Conservation (phyloP, 2,888 invertebrate genomes). For the Drosophila formosana region DNA sequence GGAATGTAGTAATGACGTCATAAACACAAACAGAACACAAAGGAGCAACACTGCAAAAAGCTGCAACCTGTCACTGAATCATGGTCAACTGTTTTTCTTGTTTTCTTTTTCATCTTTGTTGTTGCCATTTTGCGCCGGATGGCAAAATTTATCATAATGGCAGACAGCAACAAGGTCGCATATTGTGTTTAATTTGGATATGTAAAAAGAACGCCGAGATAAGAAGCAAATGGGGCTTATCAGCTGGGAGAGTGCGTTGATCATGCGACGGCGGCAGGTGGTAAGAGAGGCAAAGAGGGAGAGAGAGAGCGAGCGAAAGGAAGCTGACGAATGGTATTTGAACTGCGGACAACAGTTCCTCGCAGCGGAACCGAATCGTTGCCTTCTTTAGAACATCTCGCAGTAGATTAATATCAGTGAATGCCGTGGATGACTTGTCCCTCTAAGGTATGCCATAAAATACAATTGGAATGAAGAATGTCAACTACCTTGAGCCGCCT, state of each 20-base stretch:
- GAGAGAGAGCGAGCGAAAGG: slow-evolving; percentile 15
- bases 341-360: neutral
- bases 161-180: slow-evolving; percentile 38
- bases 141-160: slow-evolving; percentile 32
- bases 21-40: slow-evolving; percentile 24
- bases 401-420: no score
- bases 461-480: slow-evolving; percentile 38
- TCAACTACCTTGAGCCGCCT: slow-evolving; percentile 77
- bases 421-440: slow-evolving; percentile 1
- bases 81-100: slow-evolving; percentile 8
- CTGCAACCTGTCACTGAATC: slow-evolving; percentile 15
- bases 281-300: slow-evolving; percentile 1
- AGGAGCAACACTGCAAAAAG: slow-evolving; percentile 23
- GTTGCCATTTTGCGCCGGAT: neutral
- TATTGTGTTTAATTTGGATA: slow-evolving; percentile 16
- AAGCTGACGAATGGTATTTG: no score
- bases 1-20: slow-evolving; percentile 76
- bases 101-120: neutral
- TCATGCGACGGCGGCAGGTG: slow-evolving; percentile 43
- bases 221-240: slow-evolving; percentile 22
- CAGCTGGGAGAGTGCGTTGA: slow-evolving; percentile 32
- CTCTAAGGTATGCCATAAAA: neutral
- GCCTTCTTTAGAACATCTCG: neutral
- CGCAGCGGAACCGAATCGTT: neutral
- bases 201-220: slow-evolving; percentile 20